These are phyloP conservation scores for Orchesella flavescens DNA, from an alignment of 2,888 invertebrate genomes.

Conservation along the genomic window DNA sequence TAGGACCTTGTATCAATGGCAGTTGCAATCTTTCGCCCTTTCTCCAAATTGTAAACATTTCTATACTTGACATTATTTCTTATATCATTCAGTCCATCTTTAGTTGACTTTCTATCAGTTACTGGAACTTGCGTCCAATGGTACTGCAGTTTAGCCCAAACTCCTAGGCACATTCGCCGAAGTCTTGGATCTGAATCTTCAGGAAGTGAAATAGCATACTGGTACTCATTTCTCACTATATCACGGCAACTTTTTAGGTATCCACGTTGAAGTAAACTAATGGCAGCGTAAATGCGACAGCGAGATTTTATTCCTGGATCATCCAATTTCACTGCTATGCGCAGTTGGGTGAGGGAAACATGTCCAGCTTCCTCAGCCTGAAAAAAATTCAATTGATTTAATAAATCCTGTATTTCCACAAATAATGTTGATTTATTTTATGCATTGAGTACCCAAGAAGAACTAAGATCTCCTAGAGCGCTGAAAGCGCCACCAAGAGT, in stretches of 20 bases:
- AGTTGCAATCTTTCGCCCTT: slow-evolving; percentile 28
- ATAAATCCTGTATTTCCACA: no score
- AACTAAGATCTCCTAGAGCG: slow-evolving; percentile 91
- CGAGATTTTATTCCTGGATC: slow-evolving; percentile 87
- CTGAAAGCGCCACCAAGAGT: slow-evolving; percentile 98
- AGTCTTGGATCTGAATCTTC: slow-evolving; percentile 79
- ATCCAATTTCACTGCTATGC: slow-evolving; percentile 85
- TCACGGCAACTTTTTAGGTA: slow-evolving; percentile 79
- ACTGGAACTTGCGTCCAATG: slow-evolving; percentile 73
- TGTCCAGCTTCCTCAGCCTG: slow-evolving; percentile 91
- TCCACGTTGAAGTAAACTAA: slow-evolving; percentile 90
- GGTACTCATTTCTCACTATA: slow-evolving; percentile 74
- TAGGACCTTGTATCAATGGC: neutral
- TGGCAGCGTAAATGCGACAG: slow-evolving; percentile 88
- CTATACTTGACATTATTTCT: slow-evolving; percentile 36
- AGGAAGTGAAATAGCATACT: slow-evolving; percentile 74
- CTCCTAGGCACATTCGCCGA: slow-evolving; percentile 87
- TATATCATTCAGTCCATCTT: slow-evolving; percentile 34
- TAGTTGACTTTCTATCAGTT: slow-evolving; percentile 10
- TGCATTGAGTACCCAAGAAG: slow-evolving; percentile 85
- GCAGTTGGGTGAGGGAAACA: slow-evolving; percentile 89
- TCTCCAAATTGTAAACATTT: slow-evolving; percentile 45
- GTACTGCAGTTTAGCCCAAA: slow-evolving; percentile 88
- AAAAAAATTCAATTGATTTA: no score
- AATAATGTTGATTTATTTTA: no score